Conservation (phyloP, 2,888 invertebrate species). For the Phyllotreta cruciferae region DNA sequence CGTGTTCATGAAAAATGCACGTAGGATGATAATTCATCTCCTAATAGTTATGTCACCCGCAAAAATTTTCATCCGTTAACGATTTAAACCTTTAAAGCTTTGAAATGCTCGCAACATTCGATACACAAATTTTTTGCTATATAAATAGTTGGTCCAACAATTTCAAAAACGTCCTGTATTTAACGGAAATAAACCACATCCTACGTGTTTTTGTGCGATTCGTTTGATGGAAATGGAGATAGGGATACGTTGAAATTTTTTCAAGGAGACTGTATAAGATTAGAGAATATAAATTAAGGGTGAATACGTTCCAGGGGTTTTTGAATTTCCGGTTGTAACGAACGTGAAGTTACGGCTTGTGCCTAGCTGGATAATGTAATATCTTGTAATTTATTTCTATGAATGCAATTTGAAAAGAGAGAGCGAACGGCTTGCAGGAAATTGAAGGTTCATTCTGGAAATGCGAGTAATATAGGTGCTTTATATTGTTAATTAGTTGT, state of each 20-base stretch:
- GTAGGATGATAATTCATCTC: constrained; percentile 7
- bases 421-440: constrained; percentile 5
- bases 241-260: constrained; percentile 15
- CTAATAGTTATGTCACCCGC: constrained; percentile 10
- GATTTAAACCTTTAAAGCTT: constrained; percentile 2
- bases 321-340: constrained; percentile 18
- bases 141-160: neutral
- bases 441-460: constrained; percentile 3
- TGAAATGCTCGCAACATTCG: neutral
- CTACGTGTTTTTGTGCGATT: constrained; percentile 7
- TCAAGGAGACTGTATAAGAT: constrained; percentile 15
- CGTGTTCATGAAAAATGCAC: constrained; percentile 12
- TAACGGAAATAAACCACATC: constrained; percentile 1
- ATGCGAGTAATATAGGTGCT: constrained; percentile 1
- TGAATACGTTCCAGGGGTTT: constrained; percentile 16
- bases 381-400: constrained; percentile 18
- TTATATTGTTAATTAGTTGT: constrained; percentile 1
- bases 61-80: constrained; percentile 6
- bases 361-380: constrained; percentile 16
- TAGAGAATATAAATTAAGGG: constrained; percentile 19
- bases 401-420: constrained; percentile 7
- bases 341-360: constrained; percentile 15
- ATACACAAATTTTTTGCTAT: neutral
- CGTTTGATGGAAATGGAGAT: constrained; percentile 4
- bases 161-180: neutral